Percentiles rank a stretch among this genome's conserved stretches.
Evolutionary conservation across 2,888 invertebrate genomes (phyloP).

Genomic region (Unio pictorum): DNA sequence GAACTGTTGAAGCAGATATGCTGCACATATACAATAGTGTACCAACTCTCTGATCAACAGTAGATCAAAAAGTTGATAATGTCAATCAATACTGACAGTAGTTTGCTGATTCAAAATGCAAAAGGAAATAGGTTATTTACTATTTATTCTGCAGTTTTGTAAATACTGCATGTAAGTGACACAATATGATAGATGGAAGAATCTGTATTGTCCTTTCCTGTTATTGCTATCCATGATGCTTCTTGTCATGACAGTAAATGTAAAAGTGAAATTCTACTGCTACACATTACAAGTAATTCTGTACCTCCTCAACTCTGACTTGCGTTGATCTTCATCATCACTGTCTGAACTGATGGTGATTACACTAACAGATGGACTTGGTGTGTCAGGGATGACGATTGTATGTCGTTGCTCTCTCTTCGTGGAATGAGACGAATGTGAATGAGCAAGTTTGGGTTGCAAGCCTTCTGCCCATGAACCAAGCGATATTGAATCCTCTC

Average conservation of each 20-base stretch:
- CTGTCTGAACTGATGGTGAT: constrained; percentile 97
- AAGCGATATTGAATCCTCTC: constrained; percentile 36
- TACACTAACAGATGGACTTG: constrained; percentile 93
- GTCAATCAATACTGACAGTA: no score
- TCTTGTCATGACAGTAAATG: constrained; percentile 7
- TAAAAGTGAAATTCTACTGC: no score
- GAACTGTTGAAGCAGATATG: no score
- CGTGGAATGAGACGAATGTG: constrained; percentile 10
- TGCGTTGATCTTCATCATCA: constrained; percentile 78
- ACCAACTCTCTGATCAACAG: no score
- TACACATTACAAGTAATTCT: not conserved
- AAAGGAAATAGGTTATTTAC: no score
- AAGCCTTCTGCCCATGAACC: constrained; percentile 41
- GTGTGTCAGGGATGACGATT: constrained; percentile 95
- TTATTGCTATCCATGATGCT: constrained; percentile 4
- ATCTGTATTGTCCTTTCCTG: constrained; percentile 19
- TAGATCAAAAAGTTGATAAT: no score
- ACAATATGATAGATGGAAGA: constrained; percentile 1
- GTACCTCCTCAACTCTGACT: not conserved
- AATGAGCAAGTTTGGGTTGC: constrained; percentile 30
- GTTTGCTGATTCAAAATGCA: no score
- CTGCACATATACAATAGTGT: no score
- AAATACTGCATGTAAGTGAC: not conserved
- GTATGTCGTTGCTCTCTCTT: constrained; percentile 79
- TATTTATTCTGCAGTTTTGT: no score